Evolutionary conservation across 2,113 vertebrate genomes (phyloP), one percentile per base, ranked within the genome.

Genomic region (Psilopogon haemacephalus): DNA sequence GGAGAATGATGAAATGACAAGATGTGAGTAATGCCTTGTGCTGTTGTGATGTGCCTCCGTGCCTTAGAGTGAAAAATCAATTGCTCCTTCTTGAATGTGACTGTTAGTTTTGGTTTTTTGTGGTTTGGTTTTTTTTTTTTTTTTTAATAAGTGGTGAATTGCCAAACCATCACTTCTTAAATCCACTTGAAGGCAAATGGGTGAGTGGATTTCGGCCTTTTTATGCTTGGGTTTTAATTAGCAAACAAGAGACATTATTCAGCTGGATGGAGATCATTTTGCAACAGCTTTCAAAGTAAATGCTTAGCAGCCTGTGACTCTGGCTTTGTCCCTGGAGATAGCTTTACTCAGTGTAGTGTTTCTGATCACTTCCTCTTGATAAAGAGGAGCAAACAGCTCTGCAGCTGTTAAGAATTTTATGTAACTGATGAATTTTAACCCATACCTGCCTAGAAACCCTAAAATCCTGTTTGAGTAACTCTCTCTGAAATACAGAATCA

Each of bases 1-100:
- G 94, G 98, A 98, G 88, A 98, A 98, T 46, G 98, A 99, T 89
- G 98, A 99, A 93, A 98, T 98, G 91, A 98, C 98, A 94, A 98
- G 95, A 89, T 97, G 99, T 99, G 97, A 98, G 98, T 98, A 85
- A 67, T 75, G 80, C 55, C 73, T 15, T 44, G 2, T 59, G 77
- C 81, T 85, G 52, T 48, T 70, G 54, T 44, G 46, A 19, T 37
- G 24, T 27, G 85, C n/a, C 56, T 50, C n/a, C 27, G 63, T 79
- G 72, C 87, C 75, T 94, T 6, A 16, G 56, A 86, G 52, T 52
- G 58, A 80, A n/a, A 83, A 68, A 56, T 64, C 87, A 42, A 3
- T 38, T 4, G n/a, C 69, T 56, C 75, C 48, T 50, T 24, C 48
- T 50, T 48, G 62, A 70, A 68, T 86, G 46, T 55, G 30, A 82